Conservation (phyloP, 2,797 vertebrate genomes). For the Sebastes hopkinsi region DNA sequence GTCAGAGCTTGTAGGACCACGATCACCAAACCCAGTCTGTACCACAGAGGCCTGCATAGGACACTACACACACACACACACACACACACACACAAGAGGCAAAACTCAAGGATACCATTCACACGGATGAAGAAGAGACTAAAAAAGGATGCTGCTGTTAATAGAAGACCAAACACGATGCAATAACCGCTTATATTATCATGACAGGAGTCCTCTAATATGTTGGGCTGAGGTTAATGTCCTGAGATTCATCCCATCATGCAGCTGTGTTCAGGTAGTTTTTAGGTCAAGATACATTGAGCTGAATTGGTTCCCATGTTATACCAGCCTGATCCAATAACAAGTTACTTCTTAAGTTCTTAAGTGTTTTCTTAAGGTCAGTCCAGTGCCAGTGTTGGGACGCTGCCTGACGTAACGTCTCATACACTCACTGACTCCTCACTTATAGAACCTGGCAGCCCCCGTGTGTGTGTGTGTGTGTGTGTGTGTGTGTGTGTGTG, state of each 20-base stretch:
- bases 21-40: no score
- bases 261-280: background rate
- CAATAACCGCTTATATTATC: no score
- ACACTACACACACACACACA: no score
- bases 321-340: background rate
- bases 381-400: conserved; percentile 15
- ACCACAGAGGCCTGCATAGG: no score
- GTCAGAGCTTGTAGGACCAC: no score
- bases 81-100: no score
- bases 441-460: conserved; percentile 48
- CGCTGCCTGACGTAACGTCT: conserved; percentile 61
- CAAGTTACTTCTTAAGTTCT: background rate
- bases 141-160: no score
- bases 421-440: conserved; percentile 45
- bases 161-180: no score
- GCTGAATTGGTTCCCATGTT: background rate
- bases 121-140: no score
- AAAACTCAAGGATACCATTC: no score
- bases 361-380: conserved; percentile 34
- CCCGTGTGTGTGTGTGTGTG: background rate
- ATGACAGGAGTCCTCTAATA: background rate
- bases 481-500: conserved; percentile 11
- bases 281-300: background rate
- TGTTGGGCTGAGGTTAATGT: background rate
- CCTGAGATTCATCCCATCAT: background rate